Evolutionary conservation across 1,140 invertebrate genomes (phyloP).

Genomic region (Araneus ventricosus): DNA sequence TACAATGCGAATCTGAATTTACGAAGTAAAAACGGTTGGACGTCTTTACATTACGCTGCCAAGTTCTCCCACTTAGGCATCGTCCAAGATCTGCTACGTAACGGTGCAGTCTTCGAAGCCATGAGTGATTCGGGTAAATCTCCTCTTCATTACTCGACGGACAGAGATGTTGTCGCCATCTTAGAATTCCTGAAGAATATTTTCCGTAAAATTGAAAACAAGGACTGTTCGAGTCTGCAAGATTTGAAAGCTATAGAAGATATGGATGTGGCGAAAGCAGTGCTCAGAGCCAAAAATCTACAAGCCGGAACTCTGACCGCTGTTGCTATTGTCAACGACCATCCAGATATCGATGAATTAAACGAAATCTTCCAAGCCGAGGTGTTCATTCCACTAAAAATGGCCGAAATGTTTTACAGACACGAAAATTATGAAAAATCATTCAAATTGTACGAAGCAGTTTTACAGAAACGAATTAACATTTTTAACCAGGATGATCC

Average conservation of each 20-base stretch:
- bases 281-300: neutral
- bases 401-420: neutral
- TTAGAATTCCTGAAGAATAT: neutral
- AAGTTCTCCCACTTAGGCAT: neutral
- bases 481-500: neutral
- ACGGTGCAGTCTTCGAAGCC: neutral
- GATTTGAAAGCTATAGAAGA: neutral
- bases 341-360: neutral
- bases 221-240: neutral
- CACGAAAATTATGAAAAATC: neutral
- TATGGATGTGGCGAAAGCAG: neutral
- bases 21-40: neutral
- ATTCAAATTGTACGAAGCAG: neutral
- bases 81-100: neutral
- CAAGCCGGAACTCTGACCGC: neutral
- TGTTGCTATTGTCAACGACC: neutral
- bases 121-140: neutral
- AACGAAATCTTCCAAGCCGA: neutral
- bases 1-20: neutral
- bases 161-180: neutral
- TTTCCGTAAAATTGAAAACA: neutral
- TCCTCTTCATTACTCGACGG: neutral
- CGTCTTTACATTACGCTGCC: slow-evolving; percentile 76
- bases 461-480: neutral
- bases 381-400: neutral